A percentile compares a stretch with the other conserved stretches of the same genome.
Conservation (phyloP, 2,113 vertebrate species). For the Pycnonotus jocosus region DNA sequence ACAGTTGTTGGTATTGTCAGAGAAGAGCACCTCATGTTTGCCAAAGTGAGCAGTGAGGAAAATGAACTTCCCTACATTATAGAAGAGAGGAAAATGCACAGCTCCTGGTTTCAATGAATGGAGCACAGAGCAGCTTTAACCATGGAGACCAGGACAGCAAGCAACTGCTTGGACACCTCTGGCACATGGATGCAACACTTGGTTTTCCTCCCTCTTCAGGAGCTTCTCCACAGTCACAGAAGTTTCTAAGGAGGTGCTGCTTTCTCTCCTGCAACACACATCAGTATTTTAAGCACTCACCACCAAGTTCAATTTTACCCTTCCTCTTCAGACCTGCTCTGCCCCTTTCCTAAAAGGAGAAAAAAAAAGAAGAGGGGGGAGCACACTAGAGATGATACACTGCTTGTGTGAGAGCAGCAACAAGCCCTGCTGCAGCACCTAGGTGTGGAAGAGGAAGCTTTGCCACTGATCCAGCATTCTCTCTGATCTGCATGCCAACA, state of each 20-base stretch:
- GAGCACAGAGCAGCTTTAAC: not conserved
- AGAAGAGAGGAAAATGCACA: not conserved
- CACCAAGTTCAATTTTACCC: not conserved
- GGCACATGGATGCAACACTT: accelerated
- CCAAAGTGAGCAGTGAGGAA: not conserved
- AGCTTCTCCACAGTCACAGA: not conserved
- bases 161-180: not conserved
- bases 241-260: not conserved
- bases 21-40: not conserved
- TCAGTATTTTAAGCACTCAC: not conserved
- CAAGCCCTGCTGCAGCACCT: not conserved
- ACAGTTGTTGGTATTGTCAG: not conserved
- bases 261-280: not conserved
- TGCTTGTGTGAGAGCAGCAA: accelerated
- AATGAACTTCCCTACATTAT: not conserved
- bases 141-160: not conserved
- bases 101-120: not conserved
- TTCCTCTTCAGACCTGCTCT: not conserved
- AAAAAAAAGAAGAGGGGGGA: not conserved
- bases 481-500: not conserved
- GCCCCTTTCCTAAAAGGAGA: not conserved
- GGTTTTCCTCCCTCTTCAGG: not conserved
- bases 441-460: not conserved
- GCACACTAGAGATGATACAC: not conserved
- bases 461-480: not conserved